Base-by-base conservation (phyloP, 2,797 vertebrate species). In the Cygnus olor region DNA sequence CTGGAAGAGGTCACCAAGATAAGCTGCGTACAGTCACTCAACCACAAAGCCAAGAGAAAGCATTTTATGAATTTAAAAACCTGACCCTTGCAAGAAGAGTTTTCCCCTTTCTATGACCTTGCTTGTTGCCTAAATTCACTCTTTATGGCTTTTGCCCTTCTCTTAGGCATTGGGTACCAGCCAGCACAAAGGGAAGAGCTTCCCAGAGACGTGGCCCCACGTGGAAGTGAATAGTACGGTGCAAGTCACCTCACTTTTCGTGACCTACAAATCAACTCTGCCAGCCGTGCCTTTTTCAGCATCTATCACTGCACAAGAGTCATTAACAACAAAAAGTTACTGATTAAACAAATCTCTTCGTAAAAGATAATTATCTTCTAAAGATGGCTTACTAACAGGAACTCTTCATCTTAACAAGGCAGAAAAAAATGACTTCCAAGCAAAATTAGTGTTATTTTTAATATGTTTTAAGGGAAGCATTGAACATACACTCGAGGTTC, bases 161-260 rank as follows among this genome's bases (percentile, higher is more conserved):
- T 72, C 12, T 34, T 56, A 63, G 12, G 44, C 82, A 28, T 30
- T 15, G 6, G 18, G 40, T n/a, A 71, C 18, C 0, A 0, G 24
- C 18, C 28, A 70, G 16, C 27, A n/a, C 17, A 81, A 60, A 76
- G 38, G 7, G 24, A 78, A 51, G 22, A 57, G 36, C 18, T 49
- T 77, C 36, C 30, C 82, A 80, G 53, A 80, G 34, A 63, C 0
- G 0, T 12, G 25, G 18, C 20, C 42, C 69, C 38, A 21, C 15
- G 5, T 51, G 85, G 42, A 54, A 27, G 22, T 80, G 9, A 80
- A 0, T 9, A 63, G 51, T 21, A 6, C 1, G 8, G 14, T 6
- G 7, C 5, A 32, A 77, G 8, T 40, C 20, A 66, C 24, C 73
- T 68, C 32, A 11, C 32, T 36, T 60, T 25, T 64, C 42, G 15